Conservation (phyloP, 2,113 vertebrate genomes). For the Trematomus loennbergii region DNA sequence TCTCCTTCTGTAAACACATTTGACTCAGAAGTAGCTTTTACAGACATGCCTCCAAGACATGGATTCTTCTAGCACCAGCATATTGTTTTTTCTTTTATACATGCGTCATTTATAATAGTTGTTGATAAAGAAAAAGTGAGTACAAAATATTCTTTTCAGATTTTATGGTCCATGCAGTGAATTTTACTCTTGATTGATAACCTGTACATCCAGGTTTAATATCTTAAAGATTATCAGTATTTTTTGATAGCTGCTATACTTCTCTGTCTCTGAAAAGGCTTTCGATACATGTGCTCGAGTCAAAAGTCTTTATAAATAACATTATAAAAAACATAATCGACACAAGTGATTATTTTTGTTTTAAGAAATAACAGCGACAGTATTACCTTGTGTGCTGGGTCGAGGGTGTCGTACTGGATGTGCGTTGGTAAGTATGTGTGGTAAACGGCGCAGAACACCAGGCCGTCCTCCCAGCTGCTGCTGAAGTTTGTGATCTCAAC, state of each 20-base stretch:
- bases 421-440: slow-evolving; percentile 79
- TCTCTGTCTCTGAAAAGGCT: neutral
- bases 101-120: neutral
- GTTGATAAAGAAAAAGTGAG: neutral
- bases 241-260: neutral
- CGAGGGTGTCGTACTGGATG: slow-evolving; percentile 76
- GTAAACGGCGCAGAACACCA: slow-evolving; percentile 83
- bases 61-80: neutral
- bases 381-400: slow-evolving; percentile 72
- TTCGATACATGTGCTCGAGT: neutral
- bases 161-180: neutral
- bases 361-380: neutral
- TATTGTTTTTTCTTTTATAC: too few species aligned
- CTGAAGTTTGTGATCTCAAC: slow-evolving; percentile 86
- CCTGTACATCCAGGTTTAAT: neutral
- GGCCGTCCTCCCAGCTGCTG: slow-evolving; percentile 84
- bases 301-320: neutral
- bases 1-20: slow-evolving; percentile 68
- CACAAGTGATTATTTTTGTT: neutral
- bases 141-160: neutral
- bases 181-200: neutral
- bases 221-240: neutral
- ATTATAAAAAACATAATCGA: neutral
- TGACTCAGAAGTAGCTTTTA: neutral
- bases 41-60: neutral